Evolutionary conservation across 2,888 invertebrate species (phyloP).

Genomic region (Xestia xanthographa): DNA sequence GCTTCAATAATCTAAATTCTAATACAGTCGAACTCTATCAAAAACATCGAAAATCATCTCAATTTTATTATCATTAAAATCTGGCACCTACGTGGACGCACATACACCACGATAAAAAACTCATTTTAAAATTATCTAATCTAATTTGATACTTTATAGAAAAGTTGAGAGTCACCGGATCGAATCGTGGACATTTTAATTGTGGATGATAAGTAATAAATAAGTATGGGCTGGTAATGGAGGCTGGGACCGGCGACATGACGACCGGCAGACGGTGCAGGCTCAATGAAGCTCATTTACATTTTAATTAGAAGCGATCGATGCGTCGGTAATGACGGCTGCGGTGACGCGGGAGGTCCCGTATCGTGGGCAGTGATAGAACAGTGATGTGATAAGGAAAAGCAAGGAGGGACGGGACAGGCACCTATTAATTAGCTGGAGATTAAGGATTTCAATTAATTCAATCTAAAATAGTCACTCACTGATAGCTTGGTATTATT

Average conservation of each 20-base stretch:
- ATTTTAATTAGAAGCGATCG: constrained; percentile 63
- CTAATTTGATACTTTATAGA: constrained; percentile 61
- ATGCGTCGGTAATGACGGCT: constrained; percentile 43
- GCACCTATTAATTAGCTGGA: constrained; percentile 14
- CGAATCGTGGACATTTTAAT: constrained; percentile 64
- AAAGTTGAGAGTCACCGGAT: constrained; percentile 49
- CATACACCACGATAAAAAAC: constrained; percentile 44
- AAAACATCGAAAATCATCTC: constrained; percentile 54
- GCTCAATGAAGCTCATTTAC: constrained; percentile 56
- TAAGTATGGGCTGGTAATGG: constrained; percentile 43
- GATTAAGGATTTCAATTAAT: background rate
- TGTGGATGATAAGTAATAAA: constrained; percentile 57
- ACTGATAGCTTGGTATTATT: constrained; percentile 3
- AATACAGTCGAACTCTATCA: constrained; percentile 56
- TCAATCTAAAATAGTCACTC: constrained; percentile 3
- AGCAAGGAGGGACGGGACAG: background rate
- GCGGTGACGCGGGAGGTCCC: constrained; percentile 56
- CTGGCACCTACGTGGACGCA: constrained; percentile 50
- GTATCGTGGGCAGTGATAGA: background rate
- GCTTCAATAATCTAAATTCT: constrained; percentile 54
- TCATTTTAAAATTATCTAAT: constrained; percentile 60
- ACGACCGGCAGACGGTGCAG: constrained; percentile 5
- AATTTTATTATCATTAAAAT: constrained; percentile 54
- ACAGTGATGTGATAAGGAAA: constrained; percentile 30
- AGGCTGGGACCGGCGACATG: constrained; percentile 34